Base-by-base conservation (phyloP, 1,140 invertebrate species). In the Lasioglossum albipes region DNA sequence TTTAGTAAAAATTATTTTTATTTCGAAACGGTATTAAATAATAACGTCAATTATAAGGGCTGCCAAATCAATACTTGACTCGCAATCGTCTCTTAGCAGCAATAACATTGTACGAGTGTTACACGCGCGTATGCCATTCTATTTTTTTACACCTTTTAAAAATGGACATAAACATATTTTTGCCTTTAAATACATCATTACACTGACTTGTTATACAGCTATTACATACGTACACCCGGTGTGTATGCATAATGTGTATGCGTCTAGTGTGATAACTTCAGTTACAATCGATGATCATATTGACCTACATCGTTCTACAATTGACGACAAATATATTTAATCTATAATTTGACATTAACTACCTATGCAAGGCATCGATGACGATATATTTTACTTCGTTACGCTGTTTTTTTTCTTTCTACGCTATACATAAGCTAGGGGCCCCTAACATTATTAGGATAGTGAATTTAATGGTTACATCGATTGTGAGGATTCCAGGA, bases 301-400 rank as follows among this genome's bases (percentile, higher is more conserved):
- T 74, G 81, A 69, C 31, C 84, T 83, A 80, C 70, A 79, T 75
- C 76, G 61, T 79, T 54, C 84, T 88, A 87, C 81, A 89, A 89
- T 89, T 89, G 88, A 90, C 88, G 85, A 88, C 85, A 85, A 81
- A 86, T 85, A 86, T 85, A 84, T 82, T 81, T 84, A 80, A 81
- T 87, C 79, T 89, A 85, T 88, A 87, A 84, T 84, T 85, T 83
- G 73, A 86, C 82, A 78, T 87, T 82, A 87, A 86, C 87, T 87
- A 84, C 81, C 82, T 90, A 89, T 76, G 88, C 85, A 90, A 90
- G 89, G 89, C 89, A 90, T 90, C 89, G 84, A 89, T 89, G 87
- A 90, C 75, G 82, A 89, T 87, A 85, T 69, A 73, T 79, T 69
- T 74, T 82, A 72, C 66, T 83, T 80, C 54, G 45, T 70, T 68